Base-by-base conservation (phyloP, 2,113 vertebrate species). In the Microcebus tavaratra region DNA sequence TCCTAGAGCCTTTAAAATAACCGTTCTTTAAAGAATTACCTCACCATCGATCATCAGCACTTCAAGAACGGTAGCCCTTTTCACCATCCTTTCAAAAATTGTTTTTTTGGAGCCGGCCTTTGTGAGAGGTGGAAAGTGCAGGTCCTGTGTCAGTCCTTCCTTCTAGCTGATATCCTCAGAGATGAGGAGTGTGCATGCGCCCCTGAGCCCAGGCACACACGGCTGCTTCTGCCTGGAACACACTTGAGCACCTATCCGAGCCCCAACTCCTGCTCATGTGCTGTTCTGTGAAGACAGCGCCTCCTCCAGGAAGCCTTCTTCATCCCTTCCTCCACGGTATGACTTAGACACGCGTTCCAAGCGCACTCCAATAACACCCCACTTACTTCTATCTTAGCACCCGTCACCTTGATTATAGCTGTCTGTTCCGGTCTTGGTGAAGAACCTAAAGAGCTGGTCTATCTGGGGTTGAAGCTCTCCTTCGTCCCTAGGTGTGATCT, bases 281-380 rank as follows among this genome's bases (percentile, higher is more conserved):
- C 23, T 88, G 3, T 7, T 75, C 61, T 23, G 1, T 50, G 73
- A 81, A 36, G 48, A 48, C 27, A 39, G 31, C 3, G 11, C 67
- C 39, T 88, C 68, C 53, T 94, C 48, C n/a, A 55, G 42, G 63
- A 70, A 85, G 75, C 34, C 80, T 67, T 83, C 65, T 42, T 21
- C 2, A 12, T 36, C 68, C 68, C 84, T 39, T 67, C 53, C 63
- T 39, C 29, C 29, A 3, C 14, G 8, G 36, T 36, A 1, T 50
- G 20, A 1, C 9, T 31, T 48, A n/a, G 0, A 65, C 29, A 39
- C 34, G 6, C 4, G 3, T 11, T 82, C 17, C 23, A 18, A 34
- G 63, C 61, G 63, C 61, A 27, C 36, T 21, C 61, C n/a, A 6
- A 0, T 9, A n/a, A 61, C 53, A 34, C 57, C 39, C 34, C 50